These are phyloP conservation scores for Bicyclus anynana DNA, from an alignment of 1,140 invertebrate genomes.

Conservation along the genomic window DNA sequence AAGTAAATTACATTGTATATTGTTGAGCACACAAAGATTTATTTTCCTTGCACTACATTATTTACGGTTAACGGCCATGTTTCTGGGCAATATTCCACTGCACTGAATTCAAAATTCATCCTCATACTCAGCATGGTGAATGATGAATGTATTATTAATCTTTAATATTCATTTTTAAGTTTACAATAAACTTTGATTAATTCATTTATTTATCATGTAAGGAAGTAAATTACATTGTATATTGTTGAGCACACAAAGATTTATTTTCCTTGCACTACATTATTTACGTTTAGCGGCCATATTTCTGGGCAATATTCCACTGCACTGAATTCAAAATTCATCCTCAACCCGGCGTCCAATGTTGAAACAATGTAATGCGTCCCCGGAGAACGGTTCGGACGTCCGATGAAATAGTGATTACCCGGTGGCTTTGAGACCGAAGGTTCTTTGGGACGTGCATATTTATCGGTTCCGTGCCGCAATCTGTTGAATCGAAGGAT, in stretches of 20 bases:
- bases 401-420: conserved; percentile 59
- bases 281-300: not conserved
- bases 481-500: conserved; percentile 25
- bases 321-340: conserved; percentile 27
- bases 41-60: not conserved
- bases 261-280: not conserved
- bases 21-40: too few species aligned
- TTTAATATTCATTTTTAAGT: too few species aligned
- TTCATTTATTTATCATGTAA: too few species aligned
- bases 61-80: not conserved
- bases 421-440: conserved; percentile 24
- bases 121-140: conserved; percentile 12
- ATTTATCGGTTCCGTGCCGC: conserved; percentile 22
- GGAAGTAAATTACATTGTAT: too few species aligned
- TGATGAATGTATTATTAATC: too few species aligned
- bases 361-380: conserved; percentile 43
- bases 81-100: not conserved
- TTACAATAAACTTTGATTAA: too few species aligned
- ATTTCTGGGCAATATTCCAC: not conserved
- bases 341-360: conserved; percentile 18
- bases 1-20: too few species aligned
- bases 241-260: too few species aligned
- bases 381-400: conserved; percentile 41
- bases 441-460: conserved; percentile 21
- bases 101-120: conserved; percentile 29